phyloP scores from a whole-genome alignment of 2,888 invertebrate genomes.

The Drosophila yooni region DNA sequence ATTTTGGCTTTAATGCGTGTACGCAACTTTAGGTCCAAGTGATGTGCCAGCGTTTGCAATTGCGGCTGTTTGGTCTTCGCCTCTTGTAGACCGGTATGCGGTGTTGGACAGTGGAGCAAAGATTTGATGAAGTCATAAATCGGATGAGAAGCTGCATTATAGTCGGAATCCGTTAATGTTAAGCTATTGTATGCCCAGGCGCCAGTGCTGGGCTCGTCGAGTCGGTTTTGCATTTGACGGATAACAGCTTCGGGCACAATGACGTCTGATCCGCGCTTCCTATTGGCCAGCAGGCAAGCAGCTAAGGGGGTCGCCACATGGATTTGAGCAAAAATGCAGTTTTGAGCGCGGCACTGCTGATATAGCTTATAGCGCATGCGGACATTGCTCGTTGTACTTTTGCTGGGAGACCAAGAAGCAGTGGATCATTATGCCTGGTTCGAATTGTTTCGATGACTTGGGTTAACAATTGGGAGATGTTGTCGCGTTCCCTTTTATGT shows the following conservation, averaged over 20 bases:
- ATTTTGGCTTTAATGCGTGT: constrained; percentile 61
- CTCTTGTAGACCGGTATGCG: not conserved
- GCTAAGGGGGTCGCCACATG: constrained; percentile 57
- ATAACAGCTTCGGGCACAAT: constrained; percentile 67
- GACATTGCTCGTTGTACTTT: not conserved
- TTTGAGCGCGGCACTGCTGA: constrained; percentile 66
- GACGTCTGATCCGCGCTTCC: constrained; percentile 34
- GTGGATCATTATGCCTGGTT: not conserved
- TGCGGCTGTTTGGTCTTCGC: constrained; percentile 16
- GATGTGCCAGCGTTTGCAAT: constrained; percentile 52
- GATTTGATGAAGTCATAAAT: constrained; percentile 35
- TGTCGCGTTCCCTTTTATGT: constrained; percentile 64
- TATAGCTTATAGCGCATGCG: constrained; percentile 82
- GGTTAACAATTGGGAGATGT: constrained; percentile 54
- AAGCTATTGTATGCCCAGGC: constrained; percentile 71
- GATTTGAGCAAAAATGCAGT: constrained; percentile 75
- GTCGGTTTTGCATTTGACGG: constrained; percentile 67
- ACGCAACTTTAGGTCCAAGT: constrained; percentile 76
- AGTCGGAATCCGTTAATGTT: constrained; percentile 17
- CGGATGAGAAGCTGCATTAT: not conserved
- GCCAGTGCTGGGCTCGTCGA: constrained; percentile 64
- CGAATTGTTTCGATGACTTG: constrained; percentile 47
- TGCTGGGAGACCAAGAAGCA: constrained; percentile 8
- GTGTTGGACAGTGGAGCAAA: constrained; percentile 7
- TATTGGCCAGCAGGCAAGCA: constrained; percentile 64